These are phyloP conservation scores for Halocaridina rubra DNA, from an alignment of 2,888 invertebrate genomes.

Conservation along the genomic window DNA sequence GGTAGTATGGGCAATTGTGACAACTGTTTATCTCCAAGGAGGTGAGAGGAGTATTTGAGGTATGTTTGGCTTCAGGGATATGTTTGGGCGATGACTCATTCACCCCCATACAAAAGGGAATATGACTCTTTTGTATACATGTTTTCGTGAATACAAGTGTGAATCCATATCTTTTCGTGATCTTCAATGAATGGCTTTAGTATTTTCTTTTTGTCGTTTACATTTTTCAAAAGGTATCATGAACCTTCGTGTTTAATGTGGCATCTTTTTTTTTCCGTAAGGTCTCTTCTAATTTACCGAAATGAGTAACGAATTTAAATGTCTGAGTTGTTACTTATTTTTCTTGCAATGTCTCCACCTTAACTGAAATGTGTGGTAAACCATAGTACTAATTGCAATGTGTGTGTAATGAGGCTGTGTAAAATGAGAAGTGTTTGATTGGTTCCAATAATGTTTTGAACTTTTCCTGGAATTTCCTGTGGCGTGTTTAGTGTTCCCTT, in stretches of 20 bases:
- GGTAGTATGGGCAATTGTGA: too few relatives aligned
- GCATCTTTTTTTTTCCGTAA: not conserved
- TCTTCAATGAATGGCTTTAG: too few relatives aligned
- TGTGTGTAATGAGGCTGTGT: too few relatives aligned
- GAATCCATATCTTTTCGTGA: too few relatives aligned
- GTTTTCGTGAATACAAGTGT: too few relatives aligned
- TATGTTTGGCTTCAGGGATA: too few relatives aligned
- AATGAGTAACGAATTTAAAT: conserved; percentile 6
- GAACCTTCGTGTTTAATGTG: not conserved
- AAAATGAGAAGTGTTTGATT: not conserved
- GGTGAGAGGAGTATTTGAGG: too few relatives aligned
- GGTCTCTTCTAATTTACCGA: conserved; percentile 16
- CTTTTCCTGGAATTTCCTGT: not conserved
- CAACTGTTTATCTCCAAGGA: too few relatives aligned
- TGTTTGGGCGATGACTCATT: too few relatives aligned
- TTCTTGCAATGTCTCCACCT: not conserved
- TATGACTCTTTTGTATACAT: not conserved
- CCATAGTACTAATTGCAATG: too few relatives aligned
- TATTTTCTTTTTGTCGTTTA: too few relatives aligned
- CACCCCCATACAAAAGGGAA: not conserved
- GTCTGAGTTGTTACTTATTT: not conserved
- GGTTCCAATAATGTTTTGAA: not conserved
- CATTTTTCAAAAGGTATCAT: not conserved
- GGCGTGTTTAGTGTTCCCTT: not conserved
- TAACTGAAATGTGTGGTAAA: too few relatives aligned